Evolutionary conservation across 2,113 vertebrate species (phyloP).

Genomic region (Odontesthes bonariensis): DNA sequence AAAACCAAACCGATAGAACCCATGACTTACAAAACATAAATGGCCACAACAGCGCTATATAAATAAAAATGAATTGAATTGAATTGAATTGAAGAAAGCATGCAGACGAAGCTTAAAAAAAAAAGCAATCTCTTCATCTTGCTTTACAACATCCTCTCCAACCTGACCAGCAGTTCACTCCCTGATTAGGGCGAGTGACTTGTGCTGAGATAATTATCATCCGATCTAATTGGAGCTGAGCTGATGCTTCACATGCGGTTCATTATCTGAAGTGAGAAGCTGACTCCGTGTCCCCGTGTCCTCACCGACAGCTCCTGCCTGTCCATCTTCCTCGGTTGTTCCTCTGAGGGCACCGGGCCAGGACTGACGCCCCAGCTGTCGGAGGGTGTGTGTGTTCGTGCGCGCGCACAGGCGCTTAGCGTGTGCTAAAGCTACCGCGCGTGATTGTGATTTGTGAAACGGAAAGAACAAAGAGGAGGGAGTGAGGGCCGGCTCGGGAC

Average conservation of each 20-base stretch:
- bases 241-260: slow-evolving; percentile 59
- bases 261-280: slow-evolving; percentile 54
- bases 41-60: no score
- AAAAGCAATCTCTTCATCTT: neutral
- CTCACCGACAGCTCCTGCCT: slow-evolving; percentile 50
- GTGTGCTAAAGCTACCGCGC: slow-evolving; percentile 9
- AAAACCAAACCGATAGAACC: no score
- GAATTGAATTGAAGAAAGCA: neutral
- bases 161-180: slow-evolving; percentile 6
- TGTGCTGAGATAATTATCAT: slow-evolving; percentile 57
- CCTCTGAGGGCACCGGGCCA: slow-evolving; percentile 19
- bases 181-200: slow-evolving; percentile 51
- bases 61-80: no score
- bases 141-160: neutral
- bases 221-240: slow-evolving; percentile 55
- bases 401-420: neutral
- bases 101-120: neutral
- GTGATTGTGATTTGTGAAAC: slow-evolving; percentile 13
- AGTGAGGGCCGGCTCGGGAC: slow-evolving; percentile 26
- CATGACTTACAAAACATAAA: no score
- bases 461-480: slow-evolving; percentile 21
- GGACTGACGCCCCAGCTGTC: slow-evolving; percentile 37
- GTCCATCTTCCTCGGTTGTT: slow-evolving; percentile 47
- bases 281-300: slow-evolving; percentile 28
- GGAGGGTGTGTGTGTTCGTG: slow-evolving; percentile 8